Evolutionary conservation across 1,140 invertebrate species (phyloP), one percentile per base, ranked within the genome.

Genomic region (Formica selysi): DNA sequence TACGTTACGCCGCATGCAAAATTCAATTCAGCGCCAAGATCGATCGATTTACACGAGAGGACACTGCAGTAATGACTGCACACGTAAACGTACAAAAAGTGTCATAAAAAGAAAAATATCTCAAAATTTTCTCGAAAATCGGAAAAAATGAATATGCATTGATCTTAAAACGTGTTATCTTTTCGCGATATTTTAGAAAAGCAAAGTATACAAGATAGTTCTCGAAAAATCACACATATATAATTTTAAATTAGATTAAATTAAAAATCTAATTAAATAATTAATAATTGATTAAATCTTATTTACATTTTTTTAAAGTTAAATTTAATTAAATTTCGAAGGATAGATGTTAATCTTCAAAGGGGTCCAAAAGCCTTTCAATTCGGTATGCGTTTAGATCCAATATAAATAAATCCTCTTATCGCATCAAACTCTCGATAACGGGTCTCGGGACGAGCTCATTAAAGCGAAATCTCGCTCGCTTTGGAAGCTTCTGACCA

Each of bases 331-430:
- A n/a, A 59, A 59, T 59, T 59, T 59, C n/a, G 5, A 22, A 51
- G 4, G 5, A n/a, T 22, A 0, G 3, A 41, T 41, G 38, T 6
- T 3, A 44, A 48, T 70, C 5, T n/a, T 70, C 4, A 76, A 38
- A 67, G 19, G 13, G 26, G 2, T n/a, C 4, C 36, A 41, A 73
- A 29, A 73, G 36, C 0, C n/a, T 32, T n/a, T 3, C 22, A 71
- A 59, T 68, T 54, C 44, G 7, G 8, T 73, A 13, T 44, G 26
- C 26, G 26, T 32, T 36, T 22, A 3, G 36, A 44, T 59, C 44
- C 29, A 59, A 74, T 80, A 61, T 59, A 74, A 59, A 83, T 73
- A 73, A 61, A 83, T 73, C 68, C 68, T 54, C 79, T 83, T 83
- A 83, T 36, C 54, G 38, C 41, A 44, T 61, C 19, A 26, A 81